Conservation (phyloP, 2,888 invertebrate species). For the Siphonodentalium dalli region DNA sequence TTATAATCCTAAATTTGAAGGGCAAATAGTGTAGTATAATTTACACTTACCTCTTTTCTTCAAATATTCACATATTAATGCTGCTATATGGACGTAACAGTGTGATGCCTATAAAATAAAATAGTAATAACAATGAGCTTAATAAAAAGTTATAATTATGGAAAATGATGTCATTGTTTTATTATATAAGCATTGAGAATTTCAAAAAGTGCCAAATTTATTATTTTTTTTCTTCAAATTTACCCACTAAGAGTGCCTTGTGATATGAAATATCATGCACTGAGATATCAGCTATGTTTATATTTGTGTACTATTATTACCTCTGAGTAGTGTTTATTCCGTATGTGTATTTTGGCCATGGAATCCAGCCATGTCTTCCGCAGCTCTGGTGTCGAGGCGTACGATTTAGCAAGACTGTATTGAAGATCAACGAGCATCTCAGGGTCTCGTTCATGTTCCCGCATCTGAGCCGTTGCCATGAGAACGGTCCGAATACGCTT, state of each 20-base stretch:
- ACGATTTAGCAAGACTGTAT: slow-evolving; percentile 87
- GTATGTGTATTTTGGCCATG: slow-evolving; percentile 83
- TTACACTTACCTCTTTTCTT: slow-evolving; percentile 69
- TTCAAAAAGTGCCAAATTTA: background rate
- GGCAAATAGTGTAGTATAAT: background rate
- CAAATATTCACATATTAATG: slow-evolving; percentile 91
- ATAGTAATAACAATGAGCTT: background rate
- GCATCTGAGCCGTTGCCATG: slow-evolving; percentile 92
- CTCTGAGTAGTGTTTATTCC: slow-evolving; percentile 87
- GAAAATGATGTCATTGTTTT: too few species aligned
- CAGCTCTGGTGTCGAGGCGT: slow-evolving; percentile 89
- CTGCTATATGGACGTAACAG: slow-evolving; percentile 93
- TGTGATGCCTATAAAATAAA: slow-evolving; percentile 78
- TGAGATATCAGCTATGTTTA: background rate
- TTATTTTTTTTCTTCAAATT: background rate
- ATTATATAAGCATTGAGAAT: background rate
- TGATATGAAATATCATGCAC: background rate
- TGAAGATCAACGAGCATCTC: slow-evolving; percentile 91
- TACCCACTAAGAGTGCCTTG: background rate
- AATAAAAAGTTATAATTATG: background rate
- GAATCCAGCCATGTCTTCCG: slow-evolving; percentile 95
- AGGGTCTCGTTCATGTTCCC: slow-evolving; percentile 88
- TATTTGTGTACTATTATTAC: slow-evolving; percentile 67
- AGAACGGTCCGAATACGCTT: slow-evolving; percentile 91
- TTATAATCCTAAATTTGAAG: background rate